These are phyloP conservation scores for Pterocles burchelli DNA, from an alignment of 2,113 vertebrate species.

Conservation along the genomic window DNA sequence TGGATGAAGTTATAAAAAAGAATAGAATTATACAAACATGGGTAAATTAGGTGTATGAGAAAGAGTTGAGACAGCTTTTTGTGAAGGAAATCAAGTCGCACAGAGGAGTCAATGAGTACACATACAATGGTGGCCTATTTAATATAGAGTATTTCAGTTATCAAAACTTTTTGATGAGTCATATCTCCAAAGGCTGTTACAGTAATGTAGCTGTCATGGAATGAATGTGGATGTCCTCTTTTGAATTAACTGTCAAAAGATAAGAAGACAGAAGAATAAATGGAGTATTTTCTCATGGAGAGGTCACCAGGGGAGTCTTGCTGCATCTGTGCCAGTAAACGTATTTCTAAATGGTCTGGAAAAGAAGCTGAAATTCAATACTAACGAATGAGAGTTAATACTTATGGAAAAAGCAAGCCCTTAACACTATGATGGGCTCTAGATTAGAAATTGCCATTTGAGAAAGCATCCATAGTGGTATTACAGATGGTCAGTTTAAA, in stretches of 20 bases:
- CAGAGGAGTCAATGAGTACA: neutral
- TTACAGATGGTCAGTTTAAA: neutral
- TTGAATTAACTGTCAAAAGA: slow-evolving; percentile 1
- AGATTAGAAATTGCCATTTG: neutral
- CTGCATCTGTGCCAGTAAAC: neutral
- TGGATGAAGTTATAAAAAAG: neutral
- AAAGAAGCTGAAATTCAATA: neutral
- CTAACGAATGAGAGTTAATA: neutral
- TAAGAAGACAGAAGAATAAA: neutral
- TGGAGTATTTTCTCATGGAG: neutral
- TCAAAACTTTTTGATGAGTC: neutral
- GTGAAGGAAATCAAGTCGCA: neutral
- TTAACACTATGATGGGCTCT: neutral
- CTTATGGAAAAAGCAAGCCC: neutral
- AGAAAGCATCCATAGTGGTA: neutral
- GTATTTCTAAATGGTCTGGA: neutral
- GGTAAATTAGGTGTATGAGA: neutral
- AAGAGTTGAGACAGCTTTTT: neutral
- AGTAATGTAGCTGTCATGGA: neutral
- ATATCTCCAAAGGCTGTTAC: neutral
- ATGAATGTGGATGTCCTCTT: neutral
- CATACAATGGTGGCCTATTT: neutral
- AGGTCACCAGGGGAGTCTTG: neutral
- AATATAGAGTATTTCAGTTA: neutral
- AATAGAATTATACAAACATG: neutral